phyloP scores from a whole-genome alignment of 2,797 vertebrate genomes.

The Mormyrus hasselquistii region DNA sequence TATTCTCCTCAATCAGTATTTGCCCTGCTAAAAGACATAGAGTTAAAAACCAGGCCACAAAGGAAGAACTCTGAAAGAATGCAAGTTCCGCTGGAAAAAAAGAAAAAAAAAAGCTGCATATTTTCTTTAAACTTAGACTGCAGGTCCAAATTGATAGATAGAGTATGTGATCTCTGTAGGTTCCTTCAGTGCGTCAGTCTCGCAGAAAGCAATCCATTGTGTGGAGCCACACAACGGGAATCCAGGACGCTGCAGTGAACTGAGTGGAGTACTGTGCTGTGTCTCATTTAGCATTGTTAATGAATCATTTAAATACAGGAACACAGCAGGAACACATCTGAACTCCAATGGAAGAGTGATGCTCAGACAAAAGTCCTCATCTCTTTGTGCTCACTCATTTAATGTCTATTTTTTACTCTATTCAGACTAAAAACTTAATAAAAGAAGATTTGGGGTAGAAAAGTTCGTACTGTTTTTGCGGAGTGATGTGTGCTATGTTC shows the following conservation, averaged over 20 bases:
- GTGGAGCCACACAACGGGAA: neutral
- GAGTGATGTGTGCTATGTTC: neutral
- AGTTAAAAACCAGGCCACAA: conserved; percentile 6
- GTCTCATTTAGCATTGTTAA: neutral
- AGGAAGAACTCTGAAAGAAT: neutral
- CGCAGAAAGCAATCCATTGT: neutral
- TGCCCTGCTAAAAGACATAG: neutral
- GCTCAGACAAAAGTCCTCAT: neutral
- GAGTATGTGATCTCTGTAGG: neutral
- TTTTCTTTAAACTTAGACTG: neutral
- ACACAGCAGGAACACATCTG: neutral
- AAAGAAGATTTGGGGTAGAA: neutral
- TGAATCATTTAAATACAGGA: conserved; percentile 11
- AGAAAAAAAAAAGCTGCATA: neutral
- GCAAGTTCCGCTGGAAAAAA: neutral
- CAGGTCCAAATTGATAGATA: neutral
- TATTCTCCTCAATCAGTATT: neutral
- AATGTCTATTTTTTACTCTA: neutral
- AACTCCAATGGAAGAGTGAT: neutral
- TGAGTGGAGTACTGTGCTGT: neutral
- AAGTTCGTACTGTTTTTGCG: neutral
- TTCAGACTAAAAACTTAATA: neutral
- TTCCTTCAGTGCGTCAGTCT: neutral
- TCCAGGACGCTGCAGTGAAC: neutral
- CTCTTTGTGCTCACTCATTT: neutral